These are phyloP conservation scores for Lepidochrysops patricia DNA, from an alignment of 2,888 invertebrate species.

Conservation along the genomic window DNA sequence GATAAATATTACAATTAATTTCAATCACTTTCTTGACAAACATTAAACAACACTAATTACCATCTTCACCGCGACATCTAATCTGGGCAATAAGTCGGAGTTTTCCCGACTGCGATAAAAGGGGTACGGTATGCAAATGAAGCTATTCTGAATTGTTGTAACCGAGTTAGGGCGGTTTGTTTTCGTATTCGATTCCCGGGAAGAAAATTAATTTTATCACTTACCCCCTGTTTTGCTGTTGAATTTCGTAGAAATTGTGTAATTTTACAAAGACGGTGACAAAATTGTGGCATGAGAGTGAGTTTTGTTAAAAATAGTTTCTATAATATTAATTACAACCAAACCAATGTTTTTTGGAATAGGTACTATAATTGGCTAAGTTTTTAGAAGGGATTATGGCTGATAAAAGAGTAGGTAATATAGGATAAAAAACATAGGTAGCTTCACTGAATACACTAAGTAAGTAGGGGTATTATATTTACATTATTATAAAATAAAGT, in stretches of 20 bases:
- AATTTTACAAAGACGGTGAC: neutral
- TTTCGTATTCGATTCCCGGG: slow-evolving; percentile 5
- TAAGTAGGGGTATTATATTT: no score
- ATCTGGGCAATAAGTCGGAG: slow-evolving; percentile 64
- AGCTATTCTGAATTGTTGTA: slow-evolving; percentile 34
- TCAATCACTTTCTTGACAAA: slow-evolving; percentile 17
- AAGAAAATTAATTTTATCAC: neutral
- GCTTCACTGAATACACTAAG: no score
- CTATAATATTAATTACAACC: no score
- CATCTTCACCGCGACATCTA: slow-evolving; percentile 27
- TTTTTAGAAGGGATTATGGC: no score
- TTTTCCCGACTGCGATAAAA: slow-evolving; percentile 70
- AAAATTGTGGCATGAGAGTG: no score
- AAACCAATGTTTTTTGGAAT: no score
- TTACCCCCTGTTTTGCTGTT: neutral
- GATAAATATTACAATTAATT: no score
- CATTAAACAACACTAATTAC: slow-evolving; percentile 43
- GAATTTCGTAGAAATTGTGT: neutral
- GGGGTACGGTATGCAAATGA: slow-evolving; percentile 61
- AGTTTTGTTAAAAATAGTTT: no score
- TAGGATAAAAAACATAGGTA: no score
- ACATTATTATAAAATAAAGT: no score
- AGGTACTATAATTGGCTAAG: no score
- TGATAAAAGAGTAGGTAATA: no score
- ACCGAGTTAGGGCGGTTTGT: slow-evolving; percentile 34